Conservation (phyloP, 2,113 vertebrate species). For the Dolichotis patagonum region DNA sequence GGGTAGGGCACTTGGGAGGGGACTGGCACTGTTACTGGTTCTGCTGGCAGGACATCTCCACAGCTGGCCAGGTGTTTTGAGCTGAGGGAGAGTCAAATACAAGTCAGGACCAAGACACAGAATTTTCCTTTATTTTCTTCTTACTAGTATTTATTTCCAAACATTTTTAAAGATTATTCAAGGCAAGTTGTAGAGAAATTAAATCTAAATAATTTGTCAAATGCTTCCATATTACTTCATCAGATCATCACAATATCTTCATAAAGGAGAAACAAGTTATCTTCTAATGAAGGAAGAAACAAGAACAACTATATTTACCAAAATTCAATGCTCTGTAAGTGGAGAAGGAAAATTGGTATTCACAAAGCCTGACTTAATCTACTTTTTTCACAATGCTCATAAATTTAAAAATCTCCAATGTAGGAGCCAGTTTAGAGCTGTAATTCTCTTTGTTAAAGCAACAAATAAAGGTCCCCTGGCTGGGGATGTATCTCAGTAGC, state of each 20-base stretch:
- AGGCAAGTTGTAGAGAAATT: background rate
- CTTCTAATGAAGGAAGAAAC: background rate
- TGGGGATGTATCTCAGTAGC: background rate
- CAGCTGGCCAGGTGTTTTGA: background rate
- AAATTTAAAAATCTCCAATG: background rate
- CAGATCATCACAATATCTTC: background rate
- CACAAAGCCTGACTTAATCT: background rate
- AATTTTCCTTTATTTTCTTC: background rate
- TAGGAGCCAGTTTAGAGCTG: background rate
- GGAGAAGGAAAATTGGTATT: background rate
- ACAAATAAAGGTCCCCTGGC: background rate
- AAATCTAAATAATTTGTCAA: background rate
- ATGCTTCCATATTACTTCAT: background rate
- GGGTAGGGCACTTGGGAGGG: constrained; percentile 41
- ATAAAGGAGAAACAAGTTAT: background rate
- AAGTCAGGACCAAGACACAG: background rate
- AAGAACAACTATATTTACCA: background rate
- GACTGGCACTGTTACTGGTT: constrained; percentile 26
- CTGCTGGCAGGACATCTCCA: constrained; percentile 34
- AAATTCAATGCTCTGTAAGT: background rate
- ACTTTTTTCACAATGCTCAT: background rate
- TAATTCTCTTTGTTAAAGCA: background rate
- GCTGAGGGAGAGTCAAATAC: background rate
- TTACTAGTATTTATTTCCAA: background rate
- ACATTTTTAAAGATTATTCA: background rate